These are phyloP conservation scores for Acanthisitta chloris DNA, from an alignment of 2,113 vertebrate genomes.

Conservation along the genomic window DNA sequence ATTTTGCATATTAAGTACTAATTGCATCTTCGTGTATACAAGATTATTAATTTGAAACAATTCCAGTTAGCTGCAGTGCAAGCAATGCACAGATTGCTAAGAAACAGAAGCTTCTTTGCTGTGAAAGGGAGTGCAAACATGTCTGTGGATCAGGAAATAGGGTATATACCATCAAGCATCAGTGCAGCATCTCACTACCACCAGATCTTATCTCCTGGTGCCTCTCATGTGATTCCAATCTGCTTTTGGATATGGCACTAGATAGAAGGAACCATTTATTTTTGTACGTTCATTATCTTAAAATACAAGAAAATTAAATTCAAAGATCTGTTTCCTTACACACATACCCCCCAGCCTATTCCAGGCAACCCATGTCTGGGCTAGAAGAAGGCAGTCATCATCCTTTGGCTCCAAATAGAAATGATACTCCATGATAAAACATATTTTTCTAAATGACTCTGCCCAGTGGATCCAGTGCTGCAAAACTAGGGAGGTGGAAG, in stretches of 20 bases:
- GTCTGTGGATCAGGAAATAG: background rate
- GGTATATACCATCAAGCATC: rapidly evolving
- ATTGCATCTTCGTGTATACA: background rate
- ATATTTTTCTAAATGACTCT: background rate
- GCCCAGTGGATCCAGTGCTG: background rate
- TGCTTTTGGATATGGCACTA: background rate
- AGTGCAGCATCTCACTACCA: background rate
- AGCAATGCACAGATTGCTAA: background rate
- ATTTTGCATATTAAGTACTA: background rate
- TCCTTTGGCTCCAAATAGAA: background rate
- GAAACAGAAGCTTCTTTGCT: background rate
- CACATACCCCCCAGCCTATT: background rate
- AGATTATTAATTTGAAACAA: background rate
- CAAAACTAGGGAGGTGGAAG: background rate
- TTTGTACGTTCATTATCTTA: background rate
- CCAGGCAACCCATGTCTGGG: background rate
- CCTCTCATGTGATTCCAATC: background rate
- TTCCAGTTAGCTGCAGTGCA: background rate
- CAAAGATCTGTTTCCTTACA: background rate
- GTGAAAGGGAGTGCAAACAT: background rate
- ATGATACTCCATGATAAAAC: background rate
- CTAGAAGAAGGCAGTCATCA: background rate
- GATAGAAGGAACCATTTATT: background rate
- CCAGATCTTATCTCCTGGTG: background rate
- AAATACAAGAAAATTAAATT: background rate